Evolutionary conservation across 1,140 invertebrate species (phyloP).

Genomic region (Neuroterus valhalla): DNA sequence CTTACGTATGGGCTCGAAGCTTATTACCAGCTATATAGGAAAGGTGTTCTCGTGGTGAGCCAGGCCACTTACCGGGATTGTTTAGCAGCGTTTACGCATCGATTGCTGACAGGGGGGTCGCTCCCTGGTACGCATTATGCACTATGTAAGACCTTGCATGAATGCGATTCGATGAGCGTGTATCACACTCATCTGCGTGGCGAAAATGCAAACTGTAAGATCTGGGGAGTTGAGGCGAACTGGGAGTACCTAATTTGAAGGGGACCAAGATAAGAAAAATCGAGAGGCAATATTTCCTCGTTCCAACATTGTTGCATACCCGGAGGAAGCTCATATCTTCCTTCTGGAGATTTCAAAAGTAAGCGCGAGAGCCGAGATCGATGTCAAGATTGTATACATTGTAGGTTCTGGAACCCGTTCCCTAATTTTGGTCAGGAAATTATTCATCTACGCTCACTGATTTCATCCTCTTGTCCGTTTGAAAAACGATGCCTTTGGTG

Average conservation of each 20-base stretch:
- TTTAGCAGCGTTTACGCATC: conserved; percentile 61
- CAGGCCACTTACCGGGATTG: conserved; percentile 57
- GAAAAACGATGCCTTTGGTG: no score
- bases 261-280: no score
- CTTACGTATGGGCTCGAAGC: conserved; percentile 28
- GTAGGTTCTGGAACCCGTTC: no score
- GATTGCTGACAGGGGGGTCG: conserved; percentile 54
- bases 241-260: not conserved
- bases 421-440: no score
- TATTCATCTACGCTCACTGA: no score
- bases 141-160: conserved; percentile 16
- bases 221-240: not conserved
- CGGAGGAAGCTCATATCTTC: no score
- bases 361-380: no score
- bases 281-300: no score
- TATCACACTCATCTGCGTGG: conserved; percentile 2
- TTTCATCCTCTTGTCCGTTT: no score
- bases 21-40: conserved; percentile 54
- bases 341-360: no score
- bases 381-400: no score
- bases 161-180: not conserved
- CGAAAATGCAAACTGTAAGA: not conserved
- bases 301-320: no score
- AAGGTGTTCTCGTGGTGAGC: conserved; percentile 49
- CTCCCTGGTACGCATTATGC: conserved; percentile 43